Evolutionary conservation across 2,888 invertebrate species (phyloP).

Genomic region (Volucella inanis): DNA sequence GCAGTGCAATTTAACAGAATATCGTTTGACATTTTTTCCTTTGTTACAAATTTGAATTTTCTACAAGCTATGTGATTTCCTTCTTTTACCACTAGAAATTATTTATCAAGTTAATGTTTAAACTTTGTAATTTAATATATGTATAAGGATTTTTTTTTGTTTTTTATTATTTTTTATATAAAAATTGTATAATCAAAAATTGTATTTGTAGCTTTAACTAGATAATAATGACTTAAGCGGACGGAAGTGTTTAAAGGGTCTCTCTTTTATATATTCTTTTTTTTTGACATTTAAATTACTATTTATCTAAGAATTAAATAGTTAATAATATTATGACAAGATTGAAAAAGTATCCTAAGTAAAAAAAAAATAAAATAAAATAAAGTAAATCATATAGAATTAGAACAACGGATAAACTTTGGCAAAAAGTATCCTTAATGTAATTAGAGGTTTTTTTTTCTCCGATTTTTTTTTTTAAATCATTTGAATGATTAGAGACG

Average conservation of each 20-base stretch:
- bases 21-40: not conserved
- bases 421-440: slow-evolving; percentile 72
- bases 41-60: slow-evolving; percentile 54
- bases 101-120: slow-evolving; percentile 15
- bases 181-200: slow-evolving; percentile 30
- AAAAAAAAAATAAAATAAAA: slow-evolving; percentile 50
- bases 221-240: slow-evolving; percentile 73
- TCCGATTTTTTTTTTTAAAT: slow-evolving; percentile 14
- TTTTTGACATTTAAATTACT: slow-evolving; percentile 51
- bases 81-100: slow-evolving; percentile 19
- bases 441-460: slow-evolving; percentile 38
- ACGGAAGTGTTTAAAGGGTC: slow-evolving; percentile 72
- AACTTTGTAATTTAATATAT: slow-evolving; percentile 5
- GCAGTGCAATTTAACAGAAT: slow-evolving; percentile 71
- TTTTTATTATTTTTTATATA: not conserved
- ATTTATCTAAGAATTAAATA: slow-evolving; percentile 73
- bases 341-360: slow-evolving; percentile 74
- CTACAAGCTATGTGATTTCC: slow-evolving; percentile 33
- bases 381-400: slow-evolving; percentile 46
- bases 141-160: not conserved
- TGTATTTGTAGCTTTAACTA: slow-evolving; percentile 46
- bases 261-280: slow-evolving; percentile 17
- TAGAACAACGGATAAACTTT: slow-evolving; percentile 71
- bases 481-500: slow-evolving; percentile 48
- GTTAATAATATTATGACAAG: slow-evolving; percentile 77